These are phyloP conservation scores for Cybosia mesomella DNA, from an alignment of 2,888 invertebrate genomes.

Conservation along the genomic window DNA sequence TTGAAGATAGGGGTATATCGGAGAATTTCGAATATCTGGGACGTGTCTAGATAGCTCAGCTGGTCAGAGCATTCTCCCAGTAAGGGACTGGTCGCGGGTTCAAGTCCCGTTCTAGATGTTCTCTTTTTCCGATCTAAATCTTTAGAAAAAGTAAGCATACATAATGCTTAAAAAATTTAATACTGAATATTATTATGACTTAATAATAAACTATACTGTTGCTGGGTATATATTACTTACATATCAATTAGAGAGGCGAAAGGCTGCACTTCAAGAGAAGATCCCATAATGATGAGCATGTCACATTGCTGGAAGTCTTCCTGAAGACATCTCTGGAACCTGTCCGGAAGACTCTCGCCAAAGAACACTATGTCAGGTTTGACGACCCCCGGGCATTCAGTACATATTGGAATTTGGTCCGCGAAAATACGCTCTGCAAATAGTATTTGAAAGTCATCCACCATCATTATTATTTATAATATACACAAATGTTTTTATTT, in stretches of 20 bases:
- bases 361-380: constrained; percentile 99
- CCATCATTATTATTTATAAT: neutral
- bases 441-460: neutral
- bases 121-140: too few relatives aligned
- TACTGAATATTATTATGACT: too few relatives aligned
- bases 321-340: constrained; percentile 90
- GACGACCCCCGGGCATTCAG: constrained; percentile 91
- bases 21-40: too few relatives aligned
- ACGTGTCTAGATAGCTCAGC: too few relatives aligned
- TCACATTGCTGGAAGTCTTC: constrained; percentile 95
- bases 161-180: too few relatives aligned
- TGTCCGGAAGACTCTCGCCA: constrained; percentile 94
- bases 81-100: too few relatives aligned
- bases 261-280: constrained; percentile 97
- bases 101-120: too few relatives aligned
- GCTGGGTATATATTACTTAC: constrained; percentile 83
- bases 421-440: constrained; percentile 89
- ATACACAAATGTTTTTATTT: too few relatives aligned
- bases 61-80: too few relatives aligned
- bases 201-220: too few relatives aligned
- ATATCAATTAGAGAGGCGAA: constrained; percentile 95
- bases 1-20: too few relatives aligned
- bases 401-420: constrained; percentile 92
- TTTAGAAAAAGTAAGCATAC: too few relatives aligned
- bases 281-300: constrained; percentile 97